Evolutionary conservation across 2,888 invertebrate genomes (phyloP).

Genomic region (Epirrita christyi): DNA sequence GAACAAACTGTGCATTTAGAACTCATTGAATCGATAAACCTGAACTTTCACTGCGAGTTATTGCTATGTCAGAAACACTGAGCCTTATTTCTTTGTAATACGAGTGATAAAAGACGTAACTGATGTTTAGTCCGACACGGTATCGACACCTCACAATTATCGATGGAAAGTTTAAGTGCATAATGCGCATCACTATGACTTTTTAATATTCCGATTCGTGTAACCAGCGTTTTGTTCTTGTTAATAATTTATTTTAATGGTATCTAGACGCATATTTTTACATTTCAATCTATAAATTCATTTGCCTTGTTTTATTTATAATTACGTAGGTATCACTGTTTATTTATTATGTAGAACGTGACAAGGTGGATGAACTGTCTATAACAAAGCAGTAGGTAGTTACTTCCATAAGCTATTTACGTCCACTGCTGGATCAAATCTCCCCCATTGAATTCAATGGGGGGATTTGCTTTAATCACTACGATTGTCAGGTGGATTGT

Average conservation of each 20-base stretch:
- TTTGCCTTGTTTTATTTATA: not conserved
- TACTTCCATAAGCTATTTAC: too few species aligned
- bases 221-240: conserved; percentile 37
- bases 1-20: not conserved
- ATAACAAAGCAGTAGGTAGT: too few species aligned
- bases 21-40: conserved; percentile 11
- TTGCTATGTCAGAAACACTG: conserved; percentile 10
- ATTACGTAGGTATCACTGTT: not conserved
- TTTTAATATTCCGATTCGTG: conserved; percentile 37
- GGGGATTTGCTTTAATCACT: too few species aligned
- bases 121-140: conserved; percentile 26
- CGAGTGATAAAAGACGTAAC: not conserved
- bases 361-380: too few species aligned
- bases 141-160: conserved; percentile 36
- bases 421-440: too few species aligned
- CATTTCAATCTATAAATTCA: not conserved
- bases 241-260: conserved; percentile 43
- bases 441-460: too few species aligned
- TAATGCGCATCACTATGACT: conserved; percentile 16
- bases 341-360: too few species aligned
- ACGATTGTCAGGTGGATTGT: too few species aligned
- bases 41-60: conserved; percentile 28
- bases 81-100: conserved; percentile 11
- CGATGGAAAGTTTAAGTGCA: conserved; percentile 41
- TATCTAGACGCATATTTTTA: conserved; percentile 32